Percentiles rank a stretch among this genome's conserved stretches.
Conservation (phyloP, 2,888 invertebrate genomes). For the Hydroisotoma schaefferi region DNA sequence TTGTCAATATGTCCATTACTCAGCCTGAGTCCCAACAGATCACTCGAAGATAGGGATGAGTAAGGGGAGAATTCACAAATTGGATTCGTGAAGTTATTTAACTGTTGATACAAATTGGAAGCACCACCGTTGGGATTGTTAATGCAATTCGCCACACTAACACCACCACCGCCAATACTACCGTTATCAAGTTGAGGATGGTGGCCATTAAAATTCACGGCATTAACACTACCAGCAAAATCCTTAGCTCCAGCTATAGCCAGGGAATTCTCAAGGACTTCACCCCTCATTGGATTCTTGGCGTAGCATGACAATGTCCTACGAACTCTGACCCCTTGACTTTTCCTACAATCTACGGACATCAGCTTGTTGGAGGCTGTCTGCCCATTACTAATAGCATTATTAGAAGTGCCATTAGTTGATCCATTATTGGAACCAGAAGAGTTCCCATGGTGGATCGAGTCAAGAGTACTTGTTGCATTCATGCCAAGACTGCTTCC, state of each 20-base stretch:
- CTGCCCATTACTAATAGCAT: too few species aligned
- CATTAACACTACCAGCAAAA: constrained; percentile 21
- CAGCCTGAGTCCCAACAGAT: constrained; percentile 37
- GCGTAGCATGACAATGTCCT: constrained; percentile 44
- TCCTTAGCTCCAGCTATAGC: constrained; percentile 30
- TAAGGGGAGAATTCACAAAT: constrained; percentile 47
- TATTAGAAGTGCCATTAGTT: too few species aligned
- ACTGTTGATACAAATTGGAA: constrained; percentile 6
- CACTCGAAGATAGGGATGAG: constrained; percentile 41
- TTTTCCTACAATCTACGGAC: too few species aligned
- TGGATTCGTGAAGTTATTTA: constrained; percentile 36
- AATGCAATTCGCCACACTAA: constrained; percentile 11
- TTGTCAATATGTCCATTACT: constrained; percentile 35
- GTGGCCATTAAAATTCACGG: constrained; percentile 14
- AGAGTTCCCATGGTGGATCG: not conserved
- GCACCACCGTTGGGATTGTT: not conserved
- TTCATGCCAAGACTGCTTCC: constrained; percentile 4
- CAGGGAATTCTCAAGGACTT: constrained; percentile 34
- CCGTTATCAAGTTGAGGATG: constrained; percentile 19
- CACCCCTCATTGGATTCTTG: constrained; percentile 38
- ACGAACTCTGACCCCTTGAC: constrained; percentile 29
- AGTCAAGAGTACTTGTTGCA: not conserved
- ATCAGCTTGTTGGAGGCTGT: too few species aligned
- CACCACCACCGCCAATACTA: constrained; percentile 4
- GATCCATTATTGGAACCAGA: too few species aligned